Percentiles rank a stretch among this genome's conserved stretches.
Conservation (phyloP, 2,888 invertebrate genomes). For the Caradrina clavipalpis region DNA sequence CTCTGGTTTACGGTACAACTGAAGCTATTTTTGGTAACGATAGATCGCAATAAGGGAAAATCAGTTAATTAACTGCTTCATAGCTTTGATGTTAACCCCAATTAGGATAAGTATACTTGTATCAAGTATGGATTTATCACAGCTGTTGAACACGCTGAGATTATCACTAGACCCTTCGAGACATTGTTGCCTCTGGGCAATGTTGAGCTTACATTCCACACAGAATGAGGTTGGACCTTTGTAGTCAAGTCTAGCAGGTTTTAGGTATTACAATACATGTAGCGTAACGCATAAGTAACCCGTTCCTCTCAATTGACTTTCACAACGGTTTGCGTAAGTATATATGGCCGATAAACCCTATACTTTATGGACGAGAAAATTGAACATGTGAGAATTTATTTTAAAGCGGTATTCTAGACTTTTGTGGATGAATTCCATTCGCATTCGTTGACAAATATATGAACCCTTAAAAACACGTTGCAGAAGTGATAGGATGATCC, state of each 20-base stretch:
- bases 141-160: conserved; percentile 23
- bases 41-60: conserved; percentile 20
- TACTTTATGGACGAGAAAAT: conserved; percentile 48
- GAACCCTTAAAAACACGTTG: too few species aligned
- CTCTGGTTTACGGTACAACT: too few species aligned
- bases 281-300: conserved; percentile 14
- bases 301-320: conserved; percentile 36
- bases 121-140: conserved; percentile 27
- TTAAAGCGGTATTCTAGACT: conserved; percentile 1
- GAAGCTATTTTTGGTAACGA: neutral
- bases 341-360: conserved; percentile 24
- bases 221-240: conserved; percentile 23
- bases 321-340: conserved; percentile 28
- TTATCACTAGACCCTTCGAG: conserved; percentile 11
- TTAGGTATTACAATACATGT: conserved; percentile 25
- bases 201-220: conserved; percentile 6
- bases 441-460: neutral
- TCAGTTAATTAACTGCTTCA: conserved; percentile 24
- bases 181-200: conserved; percentile 8
- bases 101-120: conserved; percentile 44
- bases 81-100: conserved; percentile 47
- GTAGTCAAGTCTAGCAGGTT: conserved; percentile 11
- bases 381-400: conserved; percentile 22
- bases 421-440: neutral
- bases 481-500: too few species aligned